phyloP scores from a whole-genome alignment of 2,888 invertebrate species.

The Octonoba sinensis region DNA sequence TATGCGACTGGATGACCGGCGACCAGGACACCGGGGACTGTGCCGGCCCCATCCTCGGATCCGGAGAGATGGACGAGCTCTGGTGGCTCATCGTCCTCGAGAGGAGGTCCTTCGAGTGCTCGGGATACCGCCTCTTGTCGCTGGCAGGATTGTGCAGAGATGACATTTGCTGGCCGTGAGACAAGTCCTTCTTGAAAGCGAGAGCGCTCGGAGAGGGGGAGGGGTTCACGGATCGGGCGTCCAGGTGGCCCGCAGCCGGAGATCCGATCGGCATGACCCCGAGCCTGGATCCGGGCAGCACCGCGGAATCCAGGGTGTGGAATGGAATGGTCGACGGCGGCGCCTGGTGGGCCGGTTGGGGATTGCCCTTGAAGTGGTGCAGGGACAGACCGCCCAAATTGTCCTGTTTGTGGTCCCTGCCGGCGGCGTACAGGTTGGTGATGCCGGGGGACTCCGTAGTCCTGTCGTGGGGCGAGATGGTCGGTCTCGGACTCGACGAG shows the following conservation, averaged over 20 bases:
- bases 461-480: constrained; percentile 65
- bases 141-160: constrained; percentile 34
- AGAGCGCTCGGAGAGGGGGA: constrained; percentile 63
- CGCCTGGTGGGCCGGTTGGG: constrained; percentile 65
- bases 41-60: constrained; percentile 30
- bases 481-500: constrained; percentile 63
- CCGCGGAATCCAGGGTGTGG: constrained; percentile 21
- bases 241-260: constrained; percentile 50
- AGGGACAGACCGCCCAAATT: constrained; percentile 15
- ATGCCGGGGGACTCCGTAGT: constrained; percentile 69
- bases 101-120: constrained; percentile 34
- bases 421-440: constrained; percentile 69
- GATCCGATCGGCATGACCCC: constrained; percentile 46
- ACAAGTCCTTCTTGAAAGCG: constrained; percentile 56
- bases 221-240: constrained; percentile 47
- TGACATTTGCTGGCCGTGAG: constrained; percentile 28
- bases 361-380: constrained; percentile 46
- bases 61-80: constrained; percentile 54
- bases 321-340: constrained; percentile 62
- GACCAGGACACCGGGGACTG: constrained; percentile 43
- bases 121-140: constrained; percentile 31
- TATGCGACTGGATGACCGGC: constrained; percentile 24
- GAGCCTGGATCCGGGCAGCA: constrained; percentile 31
- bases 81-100: constrained; percentile 40
- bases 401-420: constrained; percentile 54